Conservation (phyloP, 1,140 invertebrate species). For the Drosophila takahashii region DNA sequence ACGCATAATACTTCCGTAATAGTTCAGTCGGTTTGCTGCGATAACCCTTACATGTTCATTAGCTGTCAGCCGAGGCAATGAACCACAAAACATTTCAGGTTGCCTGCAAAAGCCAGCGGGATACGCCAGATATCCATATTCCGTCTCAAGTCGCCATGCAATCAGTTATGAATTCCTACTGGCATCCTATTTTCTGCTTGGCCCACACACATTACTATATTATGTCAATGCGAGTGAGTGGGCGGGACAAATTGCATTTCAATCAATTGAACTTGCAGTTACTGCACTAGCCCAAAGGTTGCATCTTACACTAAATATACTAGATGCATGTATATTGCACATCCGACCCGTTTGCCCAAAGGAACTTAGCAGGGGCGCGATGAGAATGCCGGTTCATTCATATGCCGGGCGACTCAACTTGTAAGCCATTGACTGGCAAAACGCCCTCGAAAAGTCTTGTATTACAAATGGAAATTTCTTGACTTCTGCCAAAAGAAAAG, state of each 20-base stretch:
- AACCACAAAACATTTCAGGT: background rate
- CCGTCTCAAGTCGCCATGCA: background rate
- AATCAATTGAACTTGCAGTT: conserved; percentile 80
- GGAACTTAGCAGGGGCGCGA: background rate
- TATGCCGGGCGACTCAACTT: conserved; percentile 31
- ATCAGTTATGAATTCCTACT: conserved; percentile 52
- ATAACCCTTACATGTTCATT: conserved; percentile 38
- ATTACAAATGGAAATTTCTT: conserved; percentile 75
- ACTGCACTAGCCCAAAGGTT: conserved; percentile 69
- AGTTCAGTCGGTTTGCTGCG: conserved; percentile 31
- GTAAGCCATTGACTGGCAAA: conserved; percentile 72
- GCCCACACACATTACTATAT: conserved; percentile 33
- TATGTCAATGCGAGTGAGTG: conserved; percentile 22
- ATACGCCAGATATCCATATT: background rate
- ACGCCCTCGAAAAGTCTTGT: conserved; percentile 72
- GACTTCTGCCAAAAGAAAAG: conserved; percentile 62
- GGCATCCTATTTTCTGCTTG: conserved; percentile 57
- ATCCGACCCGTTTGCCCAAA: conserved; percentile 47
- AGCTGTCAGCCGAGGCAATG: conserved; percentile 24
- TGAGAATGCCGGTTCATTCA: conserved; percentile 51
- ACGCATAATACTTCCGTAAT: background rate
- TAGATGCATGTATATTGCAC: conserved; percentile 47
- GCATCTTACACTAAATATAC: conserved; percentile 9
- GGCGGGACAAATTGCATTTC: conserved; percentile 72
- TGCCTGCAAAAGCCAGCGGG: conserved; percentile 15